These are phyloP conservation scores for Muscicapa comitata DNA, from an alignment of 2,797 vertebrate species.

Conservation along the genomic window DNA sequence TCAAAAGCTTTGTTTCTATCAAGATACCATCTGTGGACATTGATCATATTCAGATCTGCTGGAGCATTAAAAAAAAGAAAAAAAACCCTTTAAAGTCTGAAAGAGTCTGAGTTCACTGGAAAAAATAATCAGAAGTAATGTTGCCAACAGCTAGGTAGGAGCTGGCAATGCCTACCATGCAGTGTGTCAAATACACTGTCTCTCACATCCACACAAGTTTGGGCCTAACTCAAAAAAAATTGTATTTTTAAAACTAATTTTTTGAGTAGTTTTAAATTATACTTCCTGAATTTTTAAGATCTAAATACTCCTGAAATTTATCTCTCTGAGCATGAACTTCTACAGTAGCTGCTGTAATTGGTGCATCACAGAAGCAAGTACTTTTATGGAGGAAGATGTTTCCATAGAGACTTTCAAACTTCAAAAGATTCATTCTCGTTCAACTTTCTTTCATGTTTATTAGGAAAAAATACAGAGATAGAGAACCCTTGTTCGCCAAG, in stretches of 20 bases:
- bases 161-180: neutral
- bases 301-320: neutral
- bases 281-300: neutral
- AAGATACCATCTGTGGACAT: neutral
- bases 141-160: neutral
- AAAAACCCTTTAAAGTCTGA: neutral
- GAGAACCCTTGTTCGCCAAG: neutral
- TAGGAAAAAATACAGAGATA: neutral
- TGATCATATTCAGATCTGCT: conserved; percentile 27
- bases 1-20: conserved; percentile 21
- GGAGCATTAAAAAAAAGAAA: neutral
- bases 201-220: neutral
- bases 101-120: neutral
- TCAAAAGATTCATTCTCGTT: neutral
- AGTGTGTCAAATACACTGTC: accelerated
- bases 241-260: neutral
- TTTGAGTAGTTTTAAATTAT: neutral
- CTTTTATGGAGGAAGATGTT: neutral
- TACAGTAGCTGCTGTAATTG: neutral
- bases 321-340: neutral
- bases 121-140: neutral
- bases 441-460: neutral
- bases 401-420: neutral
- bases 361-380: accelerated
- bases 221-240: neutral